A percentile compares a stretch with the other conserved stretches of the same genome.
Conservation (phyloP, 2,888 invertebrate species). For the Hirtodrosophila trivittata region DNA sequence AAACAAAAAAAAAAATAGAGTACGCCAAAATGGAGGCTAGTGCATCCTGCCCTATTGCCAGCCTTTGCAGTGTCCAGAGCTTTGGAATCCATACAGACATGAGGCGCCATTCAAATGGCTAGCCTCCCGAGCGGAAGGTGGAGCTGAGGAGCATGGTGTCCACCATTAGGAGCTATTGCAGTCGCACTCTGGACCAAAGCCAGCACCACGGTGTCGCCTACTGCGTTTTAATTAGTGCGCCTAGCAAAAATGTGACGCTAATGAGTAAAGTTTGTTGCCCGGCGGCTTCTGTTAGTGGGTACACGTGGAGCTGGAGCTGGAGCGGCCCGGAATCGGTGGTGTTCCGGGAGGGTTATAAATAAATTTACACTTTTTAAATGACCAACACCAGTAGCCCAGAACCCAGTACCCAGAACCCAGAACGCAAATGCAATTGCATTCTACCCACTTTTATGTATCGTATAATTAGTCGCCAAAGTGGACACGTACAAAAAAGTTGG, state of each 20-base stretch:
- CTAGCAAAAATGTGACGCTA: slow-evolving; percentile 73
- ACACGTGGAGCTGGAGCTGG: slow-evolving; percentile 13
- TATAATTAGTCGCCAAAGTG: slow-evolving; percentile 49
- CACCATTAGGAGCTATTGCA: slow-evolving; percentile 8
- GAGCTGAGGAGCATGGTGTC: slow-evolving; percentile 10
- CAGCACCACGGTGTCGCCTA: slow-evolving; percentile 29
- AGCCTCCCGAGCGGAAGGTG: slow-evolving; percentile 10
- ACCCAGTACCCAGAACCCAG: no score
- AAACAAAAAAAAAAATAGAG: background rate
- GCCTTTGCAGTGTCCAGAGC: slow-evolving; percentile 3
- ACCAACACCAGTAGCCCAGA: slow-evolving; percentile 11
- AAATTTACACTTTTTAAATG: slow-evolving; percentile 46
- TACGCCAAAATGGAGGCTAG: slow-evolving; percentile 14
- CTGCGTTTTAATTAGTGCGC: slow-evolving; percentile 72
- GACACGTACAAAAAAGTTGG: slow-evolving; percentile 24
- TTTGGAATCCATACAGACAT: slow-evolving; percentile 39
- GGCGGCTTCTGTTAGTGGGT: slow-evolving; percentile 31
- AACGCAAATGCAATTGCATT: slow-evolving; percentile 25
- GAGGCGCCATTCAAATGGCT: slow-evolving; percentile 56
- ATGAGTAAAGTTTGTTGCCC: slow-evolving; percentile 77
- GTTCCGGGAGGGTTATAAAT: slow-evolving; percentile 34
- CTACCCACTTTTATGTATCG: slow-evolving; percentile 26
- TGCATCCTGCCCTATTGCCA: slow-evolving; percentile 22
- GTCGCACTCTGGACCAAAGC: slow-evolving; percentile 5
- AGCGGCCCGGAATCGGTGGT: slow-evolving; percentile 25